phyloP scores from a whole-genome alignment of 2,797 vertebrate genomes.

The Epinephelus awoara region DNA sequence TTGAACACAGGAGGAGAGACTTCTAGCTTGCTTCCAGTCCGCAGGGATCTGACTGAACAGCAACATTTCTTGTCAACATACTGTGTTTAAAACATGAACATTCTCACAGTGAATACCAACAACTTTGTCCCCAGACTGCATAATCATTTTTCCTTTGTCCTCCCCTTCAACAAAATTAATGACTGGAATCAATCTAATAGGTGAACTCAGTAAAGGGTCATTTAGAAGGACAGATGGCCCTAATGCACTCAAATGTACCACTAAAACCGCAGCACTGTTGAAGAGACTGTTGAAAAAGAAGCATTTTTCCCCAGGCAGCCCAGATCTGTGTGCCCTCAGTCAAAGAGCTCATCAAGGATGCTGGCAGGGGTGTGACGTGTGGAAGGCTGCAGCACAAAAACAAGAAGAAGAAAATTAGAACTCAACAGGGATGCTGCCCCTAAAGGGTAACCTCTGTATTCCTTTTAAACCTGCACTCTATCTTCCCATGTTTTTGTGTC shows the following conservation, averaged over 20 bases:
- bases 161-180: constrained; percentile 12
- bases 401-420: constrained; percentile 3
- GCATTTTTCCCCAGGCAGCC: background rate
- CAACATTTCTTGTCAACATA: constrained; percentile 25
- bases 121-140: background rate
- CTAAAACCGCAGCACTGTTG: background rate
- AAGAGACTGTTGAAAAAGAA: background rate
- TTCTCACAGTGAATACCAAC: background rate
- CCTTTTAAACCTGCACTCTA: too few species aligned
- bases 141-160: constrained; percentile 5
- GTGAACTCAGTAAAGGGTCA: background rate
- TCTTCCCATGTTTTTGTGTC: too few species aligned
- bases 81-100: constrained; percentile 8
- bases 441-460: background rate
- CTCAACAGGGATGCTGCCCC: constrained; percentile 9
- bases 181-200: background rate
- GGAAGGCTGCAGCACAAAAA: constrained; percentile 74
- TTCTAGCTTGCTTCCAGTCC: background rate
- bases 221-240: constrained; percentile 4
- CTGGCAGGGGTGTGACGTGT: constrained; percentile 71
- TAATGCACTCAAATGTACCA: background rate
- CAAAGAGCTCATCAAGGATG: constrained; percentile 85
- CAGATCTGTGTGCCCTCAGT: constrained; percentile 62
- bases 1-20: background rate
- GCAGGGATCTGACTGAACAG: constrained; percentile 5